Conservation (phyloP, 2,113 vertebrate genomes). For the Pelvicachromis taeniatus region DNA sequence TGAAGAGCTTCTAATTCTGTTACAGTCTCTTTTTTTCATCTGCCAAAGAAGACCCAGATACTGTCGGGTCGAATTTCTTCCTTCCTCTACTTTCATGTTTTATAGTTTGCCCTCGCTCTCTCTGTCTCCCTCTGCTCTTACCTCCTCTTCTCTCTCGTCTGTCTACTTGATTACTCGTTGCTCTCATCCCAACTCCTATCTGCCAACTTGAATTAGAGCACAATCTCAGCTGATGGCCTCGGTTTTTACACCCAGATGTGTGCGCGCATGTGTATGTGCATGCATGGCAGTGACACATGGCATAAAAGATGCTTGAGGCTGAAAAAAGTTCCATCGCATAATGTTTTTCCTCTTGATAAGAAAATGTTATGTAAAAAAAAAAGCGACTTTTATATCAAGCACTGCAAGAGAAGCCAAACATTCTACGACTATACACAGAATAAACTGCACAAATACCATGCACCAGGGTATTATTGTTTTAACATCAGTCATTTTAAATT, state of each 20-base stretch:
- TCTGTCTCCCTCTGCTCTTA: background rate
- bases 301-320: slow-evolving; percentile 1
- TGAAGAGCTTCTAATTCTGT: background rate
- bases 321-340: slow-evolving; percentile 1
- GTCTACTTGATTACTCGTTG: slow-evolving; percentile 46
- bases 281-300: background rate
- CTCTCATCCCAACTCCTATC: slow-evolving; percentile 38
- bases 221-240: slow-evolving; percentile 12
- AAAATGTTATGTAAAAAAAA: background rate
- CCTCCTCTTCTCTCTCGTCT: background rate
- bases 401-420: background rate
- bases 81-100: slow-evolving; percentile 29
- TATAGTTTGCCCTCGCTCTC: background rate
- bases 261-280: background rate
- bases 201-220: slow-evolving; percentile 53
- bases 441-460: background rate
- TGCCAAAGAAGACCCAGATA: background rate
- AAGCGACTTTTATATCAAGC: background rate
- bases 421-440: background rate
- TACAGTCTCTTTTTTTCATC: background rate
- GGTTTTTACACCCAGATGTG: background rate
- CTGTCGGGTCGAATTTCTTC: slow-evolving; percentile 17
- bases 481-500: background rate
- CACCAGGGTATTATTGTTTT: accelerated
- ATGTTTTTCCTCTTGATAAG: background rate